Percentiles rank a stretch among this genome's conserved stretches.
Conservation (phyloP, 2,113 vertebrate genomes). For the Caloenas nicobarica region DNA sequence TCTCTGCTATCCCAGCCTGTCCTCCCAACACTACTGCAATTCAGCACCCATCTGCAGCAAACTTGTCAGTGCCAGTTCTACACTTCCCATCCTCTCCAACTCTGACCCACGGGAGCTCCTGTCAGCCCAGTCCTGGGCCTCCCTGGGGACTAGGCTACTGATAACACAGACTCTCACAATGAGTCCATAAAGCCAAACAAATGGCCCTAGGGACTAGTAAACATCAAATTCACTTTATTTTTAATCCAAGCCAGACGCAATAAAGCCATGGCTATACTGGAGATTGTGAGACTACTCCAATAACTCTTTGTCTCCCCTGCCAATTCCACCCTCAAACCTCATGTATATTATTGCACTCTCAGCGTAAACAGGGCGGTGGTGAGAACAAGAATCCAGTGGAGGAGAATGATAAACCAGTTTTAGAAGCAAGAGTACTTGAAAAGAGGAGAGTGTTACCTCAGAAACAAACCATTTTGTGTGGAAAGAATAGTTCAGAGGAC, state of each 20-base stretch:
- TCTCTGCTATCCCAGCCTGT: neutral
- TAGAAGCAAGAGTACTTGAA: neutral
- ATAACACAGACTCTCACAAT: neutral
- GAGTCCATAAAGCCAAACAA: conserved; percentile 5
- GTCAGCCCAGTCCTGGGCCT: neutral
- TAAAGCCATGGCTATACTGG: neutral
- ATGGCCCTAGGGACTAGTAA: neutral
- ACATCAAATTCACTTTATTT: conserved; percentile 8
- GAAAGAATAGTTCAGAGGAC: neutral
- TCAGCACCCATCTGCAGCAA: neutral
- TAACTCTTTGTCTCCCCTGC: neutral
- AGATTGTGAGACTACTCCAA: neutral
- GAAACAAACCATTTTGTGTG: neutral
- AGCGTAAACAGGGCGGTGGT: neutral
- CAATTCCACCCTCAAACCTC: neutral
- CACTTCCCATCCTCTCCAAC: neutral
- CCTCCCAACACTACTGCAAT: neutral
- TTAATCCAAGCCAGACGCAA: neutral
- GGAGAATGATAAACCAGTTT: neutral
- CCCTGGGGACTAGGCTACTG: neutral
- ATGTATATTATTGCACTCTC: neutral
- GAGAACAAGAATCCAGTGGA: neutral
- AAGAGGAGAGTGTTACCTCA: neutral
- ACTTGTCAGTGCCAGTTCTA: neutral
- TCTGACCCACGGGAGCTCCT: neutral